A percentile compares a stretch with the other conserved stretches of the same genome.
Conservation (phyloP, 37 sponge, comb jelly and placozoan species). For the Theonella swinhoei region DNA sequence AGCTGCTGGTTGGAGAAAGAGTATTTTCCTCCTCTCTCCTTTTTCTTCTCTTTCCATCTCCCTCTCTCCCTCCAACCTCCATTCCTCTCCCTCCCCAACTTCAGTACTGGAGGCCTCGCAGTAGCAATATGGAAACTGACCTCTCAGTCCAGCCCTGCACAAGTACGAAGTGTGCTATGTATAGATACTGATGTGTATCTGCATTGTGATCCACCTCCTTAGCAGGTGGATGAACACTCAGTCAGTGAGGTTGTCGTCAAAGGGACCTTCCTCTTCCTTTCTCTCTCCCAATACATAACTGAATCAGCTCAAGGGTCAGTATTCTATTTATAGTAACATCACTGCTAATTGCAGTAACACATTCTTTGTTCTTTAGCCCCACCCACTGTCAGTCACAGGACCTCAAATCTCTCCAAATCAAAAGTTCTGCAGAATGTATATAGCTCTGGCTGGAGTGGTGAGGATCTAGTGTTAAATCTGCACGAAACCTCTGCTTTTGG, state of each 20-base stretch:
- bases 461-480: no score
- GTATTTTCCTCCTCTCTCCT: conserved; percentile 11
- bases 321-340: background rate
- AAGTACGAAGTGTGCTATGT: conserved; percentile 26
- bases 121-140: conserved; percentile 62
- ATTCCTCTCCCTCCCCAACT: conserved; percentile 14
- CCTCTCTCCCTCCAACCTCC: conserved; percentile 20
- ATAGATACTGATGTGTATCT: background rate
- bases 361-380: background rate
- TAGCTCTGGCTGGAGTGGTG: conserved; percentile 57
- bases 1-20: background rate
- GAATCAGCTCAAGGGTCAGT: background rate
- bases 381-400: conserved; percentile 6
- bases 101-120: conserved; percentile 38
- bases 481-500: no score
- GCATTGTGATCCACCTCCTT: background rate
- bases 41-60: conserved; percentile 18
- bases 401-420: conserved; percentile 26
- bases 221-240: conserved; percentile 67
- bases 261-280: background rate
- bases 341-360: background rate
- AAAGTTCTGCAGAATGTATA: conserved; percentile 53
- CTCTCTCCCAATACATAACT: conserved; percentile 18
- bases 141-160: conserved; percentile 41
- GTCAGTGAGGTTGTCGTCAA: background rate